phyloP scores from a whole-genome alignment of 1,140 invertebrate species.

The Nilaparvata lugens region DNA sequence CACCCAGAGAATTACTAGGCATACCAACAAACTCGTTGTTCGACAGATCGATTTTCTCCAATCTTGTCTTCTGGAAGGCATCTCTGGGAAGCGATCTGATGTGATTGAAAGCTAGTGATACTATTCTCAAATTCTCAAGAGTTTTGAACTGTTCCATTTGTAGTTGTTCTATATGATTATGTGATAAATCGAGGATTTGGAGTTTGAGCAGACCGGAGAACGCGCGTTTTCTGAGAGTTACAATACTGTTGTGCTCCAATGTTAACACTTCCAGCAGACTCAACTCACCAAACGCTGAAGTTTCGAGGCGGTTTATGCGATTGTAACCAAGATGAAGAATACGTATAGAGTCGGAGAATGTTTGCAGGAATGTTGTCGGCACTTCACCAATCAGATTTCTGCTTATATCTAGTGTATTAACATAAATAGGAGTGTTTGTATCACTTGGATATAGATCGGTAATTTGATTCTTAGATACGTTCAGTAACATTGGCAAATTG shows the following conservation, averaged over 20 bases:
- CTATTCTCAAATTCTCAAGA: slow-evolving; percentile 58
- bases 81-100: slow-evolving; percentile 66
- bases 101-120: slow-evolving; percentile 67
- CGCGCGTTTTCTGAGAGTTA: slow-evolving; percentile 58
- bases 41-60: slow-evolving; percentile 72
- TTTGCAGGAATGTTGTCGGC: slow-evolving; percentile 50
- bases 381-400: slow-evolving; percentile 55
- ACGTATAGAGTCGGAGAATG: slow-evolving; percentile 48
- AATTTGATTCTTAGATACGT: slow-evolving; percentile 60
- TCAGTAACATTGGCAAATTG: slow-evolving; percentile 50
- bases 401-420: slow-evolving; percentile 60
- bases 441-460: slow-evolving; percentile 45
- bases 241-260: slow-evolving; percentile 63
- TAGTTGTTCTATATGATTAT: slow-evolving; percentile 65
- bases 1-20: slow-evolving; percentile 57
- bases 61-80: slow-evolving; percentile 65
- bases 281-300: slow-evolving; percentile 58
- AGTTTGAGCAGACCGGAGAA: slow-evolving; percentile 61
- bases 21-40: slow-evolving; percentile 68
- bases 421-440: slow-evolving; percentile 38
- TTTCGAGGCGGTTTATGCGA: slow-evolving; percentile 55
- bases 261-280: slow-evolving; percentile 60
- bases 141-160: slow-evolving; percentile 76
- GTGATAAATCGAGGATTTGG: slow-evolving; percentile 68
- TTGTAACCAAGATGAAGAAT: slow-evolving; percentile 66